Evolutionary conservation across 2,888 invertebrate species (phyloP).

Genomic region (Pandemis heparana): DNA sequence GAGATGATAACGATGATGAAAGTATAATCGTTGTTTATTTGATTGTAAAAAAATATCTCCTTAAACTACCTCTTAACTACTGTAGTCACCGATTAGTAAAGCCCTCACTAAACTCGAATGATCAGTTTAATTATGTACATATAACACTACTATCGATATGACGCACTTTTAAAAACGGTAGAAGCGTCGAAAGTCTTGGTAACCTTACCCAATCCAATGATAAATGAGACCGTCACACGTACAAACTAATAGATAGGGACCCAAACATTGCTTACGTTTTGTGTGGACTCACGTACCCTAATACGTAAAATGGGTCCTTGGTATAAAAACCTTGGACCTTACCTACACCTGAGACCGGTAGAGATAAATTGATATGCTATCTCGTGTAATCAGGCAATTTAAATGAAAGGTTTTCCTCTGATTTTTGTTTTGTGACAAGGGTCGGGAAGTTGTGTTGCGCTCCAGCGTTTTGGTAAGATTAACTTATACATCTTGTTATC

Average conservation of each 20-base stretch:
- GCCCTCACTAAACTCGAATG: too few relatives aligned
- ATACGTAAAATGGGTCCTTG: constrained; percentile 21
- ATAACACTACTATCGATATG: too few relatives aligned
- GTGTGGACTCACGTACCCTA: constrained; percentile 30
- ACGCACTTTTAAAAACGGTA: too few relatives aligned
- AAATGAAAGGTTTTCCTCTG: constrained; percentile 36
- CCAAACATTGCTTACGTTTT: constrained; percentile 9
- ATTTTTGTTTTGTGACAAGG: constrained; percentile 38
- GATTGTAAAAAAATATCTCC: too few relatives aligned
- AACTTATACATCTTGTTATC: constrained; percentile 7
- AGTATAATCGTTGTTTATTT: too few relatives aligned
- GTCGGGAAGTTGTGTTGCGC: constrained; percentile 3
- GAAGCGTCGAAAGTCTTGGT: too few relatives aligned
- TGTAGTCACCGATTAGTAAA: too few relatives aligned
- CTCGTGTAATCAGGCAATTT: constrained; percentile 43
- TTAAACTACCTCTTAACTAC: too few relatives aligned
- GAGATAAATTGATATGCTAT: constrained; percentile 34
- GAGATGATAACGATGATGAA: too few relatives aligned
- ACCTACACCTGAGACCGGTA: constrained; percentile 33
- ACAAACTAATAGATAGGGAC: not conserved
- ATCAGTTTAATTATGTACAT: too few relatives aligned
- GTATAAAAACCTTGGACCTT: constrained; percentile 31
- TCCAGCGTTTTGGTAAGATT: constrained; percentile 7
- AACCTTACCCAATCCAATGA: not conserved
- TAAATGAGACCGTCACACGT: not conserved